Conservation (phyloP, 2,113 vertebrate species). For the Euleptes europaea region DNA sequence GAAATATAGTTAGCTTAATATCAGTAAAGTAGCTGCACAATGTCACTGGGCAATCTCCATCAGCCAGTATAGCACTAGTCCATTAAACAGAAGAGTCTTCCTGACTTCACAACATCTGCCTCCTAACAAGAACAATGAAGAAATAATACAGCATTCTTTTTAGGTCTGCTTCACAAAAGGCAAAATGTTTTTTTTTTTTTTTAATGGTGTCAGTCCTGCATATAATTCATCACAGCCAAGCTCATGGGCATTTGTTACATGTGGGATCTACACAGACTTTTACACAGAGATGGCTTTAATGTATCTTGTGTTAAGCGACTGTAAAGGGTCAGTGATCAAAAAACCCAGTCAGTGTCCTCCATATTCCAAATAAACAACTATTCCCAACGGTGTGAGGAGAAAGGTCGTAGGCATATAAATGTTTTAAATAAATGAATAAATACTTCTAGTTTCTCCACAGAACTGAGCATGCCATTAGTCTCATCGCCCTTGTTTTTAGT, state of each 20-base stretch:
- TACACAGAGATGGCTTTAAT: background rate
- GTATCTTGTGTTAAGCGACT: background rate
- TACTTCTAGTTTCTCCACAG: too few relatives aligned
- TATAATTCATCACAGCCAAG: background rate
- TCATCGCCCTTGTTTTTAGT: too few relatives aligned
- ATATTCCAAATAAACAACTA: background rate
- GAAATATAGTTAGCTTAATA: background rate
- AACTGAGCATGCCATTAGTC: too few relatives aligned
- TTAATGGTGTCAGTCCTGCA: background rate
- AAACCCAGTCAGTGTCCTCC: background rate
- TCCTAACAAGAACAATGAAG: conserved; percentile 12
- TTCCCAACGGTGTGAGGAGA: too few relatives aligned
- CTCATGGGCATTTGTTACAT: background rate
- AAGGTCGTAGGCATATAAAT: too few relatives aligned
- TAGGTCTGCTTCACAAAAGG: background rate
- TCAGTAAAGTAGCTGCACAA: background rate
- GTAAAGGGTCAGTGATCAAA: background rate
- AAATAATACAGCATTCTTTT: background rate
- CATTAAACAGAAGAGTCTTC: too few relatives aligned
- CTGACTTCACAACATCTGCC: background rate
- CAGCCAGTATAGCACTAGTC: too few relatives aligned
- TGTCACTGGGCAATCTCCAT: background rate
- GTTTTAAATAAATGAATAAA: too few relatives aligned
- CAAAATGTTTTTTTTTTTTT: background rate
- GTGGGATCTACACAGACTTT: background rate